Evolutionary conservation across 2,888 invertebrate species (phyloP), one percentile per base, ranked within the genome.

Genomic region (Slavum lentiscoides): DNA sequence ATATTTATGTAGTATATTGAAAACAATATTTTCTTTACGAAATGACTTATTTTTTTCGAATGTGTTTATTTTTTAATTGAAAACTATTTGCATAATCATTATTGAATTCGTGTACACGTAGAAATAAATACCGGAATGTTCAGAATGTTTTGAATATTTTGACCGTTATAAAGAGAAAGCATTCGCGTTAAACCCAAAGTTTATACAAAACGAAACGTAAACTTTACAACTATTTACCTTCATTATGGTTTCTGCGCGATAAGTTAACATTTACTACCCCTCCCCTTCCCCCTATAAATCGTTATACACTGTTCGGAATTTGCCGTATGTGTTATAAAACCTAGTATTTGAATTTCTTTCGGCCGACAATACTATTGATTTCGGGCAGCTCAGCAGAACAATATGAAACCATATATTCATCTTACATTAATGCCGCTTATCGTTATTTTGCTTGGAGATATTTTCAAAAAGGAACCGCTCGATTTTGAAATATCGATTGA

Each of bases 221-320:
- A 66, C 66, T 66, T 55, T 21, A 66, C 21, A 66, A 74, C 74
- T 66, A 74, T 74, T 74, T 55, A 74, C 64, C 64, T 64, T 64
- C 62, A 53, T 62, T 66, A 55, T 21, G 43, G 53, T 64, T 64
- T 53, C 30, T 15, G 37, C 4, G 30, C 2, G 55, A 39, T 39
- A 30, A 17, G 64, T 21, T 55, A 55, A 43, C 64, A 23, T 64
- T 64, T 37, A 30, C 30, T 30, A 30, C 30, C 30, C 30, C 30
- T 30, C 4, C 4, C 30, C 1, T 4, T 30, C 30, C 30, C 30
- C 4, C 30, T 30, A 30, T 30, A 17, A 59, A 39, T 59, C 13
- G 11, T 58, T 37, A 58, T 37, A 58, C 37, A 58, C 13, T 15
- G 39, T 59, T 59, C 39, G 39, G 30, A 69, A 69, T 69, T 17